Base-by-base conservation (phyloP, 2,797 vertebrate species). In the Jordanella pulchra region DNA sequence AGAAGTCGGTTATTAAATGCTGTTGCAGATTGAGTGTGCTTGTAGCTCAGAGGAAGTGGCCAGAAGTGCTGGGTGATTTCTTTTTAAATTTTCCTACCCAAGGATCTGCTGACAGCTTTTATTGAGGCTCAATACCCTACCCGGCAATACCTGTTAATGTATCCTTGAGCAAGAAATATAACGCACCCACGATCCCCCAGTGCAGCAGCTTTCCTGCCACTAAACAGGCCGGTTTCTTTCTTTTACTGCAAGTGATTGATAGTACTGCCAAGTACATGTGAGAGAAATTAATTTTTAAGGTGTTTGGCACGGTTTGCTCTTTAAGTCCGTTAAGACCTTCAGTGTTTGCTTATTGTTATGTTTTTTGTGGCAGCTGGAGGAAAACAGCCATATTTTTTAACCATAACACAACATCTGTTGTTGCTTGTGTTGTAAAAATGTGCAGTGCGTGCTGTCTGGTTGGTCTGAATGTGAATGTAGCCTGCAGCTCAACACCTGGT, bases 161-260 rank as follows among this genome's bases (percentile, higher is more conserved):
- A 70, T 82, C 84, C 87, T 89, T 88, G 74, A 82, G 67, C 72
- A 63, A 67, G 75, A 83, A 79, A 80, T 76, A 76, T 70, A 77
- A 60, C 13, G n/a, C 13, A 6, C 55, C 55, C 14, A 23, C 45
- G 69, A 77, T 79, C 27, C 63, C 55, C 68, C 18, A 55, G 35
- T 71, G 67, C 71, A 55, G 53, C 45, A 51, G 54, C 6, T 42
- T 30, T 73, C 51, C 2, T 45, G 23, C 78, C 69, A 50, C 54
- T 77, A 9, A 72, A 80, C 63, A 65, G 54, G 32, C 53, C 51
- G 58, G 72, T 76, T 3, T 0, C 54, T 35, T n/a, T 63, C 13
- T 69, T 72, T 76, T 64, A 18, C 39, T 73, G 53, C 65, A 65
- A 56, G 53, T 75, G 72, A 76, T 78, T 35, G 35, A 42, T 14